These are phyloP conservation scores for Dynastes tityus DNA, from an alignment of 2,888 invertebrate species.

Conservation along the genomic window DNA sequence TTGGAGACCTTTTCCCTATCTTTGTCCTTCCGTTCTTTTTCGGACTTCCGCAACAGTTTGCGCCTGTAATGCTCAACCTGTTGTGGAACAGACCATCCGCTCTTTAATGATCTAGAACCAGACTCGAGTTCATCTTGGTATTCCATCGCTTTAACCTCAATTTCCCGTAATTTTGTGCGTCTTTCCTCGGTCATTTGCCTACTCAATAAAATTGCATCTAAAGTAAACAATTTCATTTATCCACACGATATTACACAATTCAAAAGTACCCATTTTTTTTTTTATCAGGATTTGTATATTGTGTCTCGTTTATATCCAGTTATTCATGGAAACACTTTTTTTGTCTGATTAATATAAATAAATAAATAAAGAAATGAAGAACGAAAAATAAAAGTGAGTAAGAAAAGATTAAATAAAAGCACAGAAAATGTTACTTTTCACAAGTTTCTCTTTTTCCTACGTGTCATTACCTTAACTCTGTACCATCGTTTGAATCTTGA, in stretches of 20 bases:
- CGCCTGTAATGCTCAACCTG: constrained; percentile 93
- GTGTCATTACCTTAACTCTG: constrained; percentile 65
- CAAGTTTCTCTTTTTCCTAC: constrained; percentile 15
- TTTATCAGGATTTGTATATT: background rate
- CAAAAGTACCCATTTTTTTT: constrained; percentile 21
- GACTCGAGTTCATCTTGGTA: constrained; percentile 97
- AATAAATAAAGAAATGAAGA: constrained; percentile 8
- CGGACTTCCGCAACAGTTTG: constrained; percentile 86
- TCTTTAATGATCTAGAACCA: constrained; percentile 81
- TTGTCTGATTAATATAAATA: background rate
- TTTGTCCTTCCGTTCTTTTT: constrained; percentile 68
- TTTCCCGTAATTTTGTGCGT: constrained; percentile 86
- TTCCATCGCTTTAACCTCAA: constrained; percentile 95
- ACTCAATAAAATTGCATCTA: constrained; percentile 55
- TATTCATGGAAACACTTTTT: constrained; percentile 13
- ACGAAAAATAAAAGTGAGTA: no score
- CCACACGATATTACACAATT: constrained; percentile 40
- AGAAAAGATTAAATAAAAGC: background rate
- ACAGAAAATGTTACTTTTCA: no score
- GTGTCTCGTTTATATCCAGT: constrained; percentile 16
- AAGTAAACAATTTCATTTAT: constrained; percentile 46
- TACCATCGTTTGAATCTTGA: constrained; percentile 67
- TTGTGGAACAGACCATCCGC: constrained; percentile 83
- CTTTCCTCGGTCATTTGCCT: constrained; percentile 80
- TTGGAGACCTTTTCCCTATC: constrained; percentile 61